Evolutionary conservation across 1,140 invertebrate genomes (phyloP), one percentile per base, ranked within the genome.

Genomic region (Calliopsis andreniformis): DNA sequence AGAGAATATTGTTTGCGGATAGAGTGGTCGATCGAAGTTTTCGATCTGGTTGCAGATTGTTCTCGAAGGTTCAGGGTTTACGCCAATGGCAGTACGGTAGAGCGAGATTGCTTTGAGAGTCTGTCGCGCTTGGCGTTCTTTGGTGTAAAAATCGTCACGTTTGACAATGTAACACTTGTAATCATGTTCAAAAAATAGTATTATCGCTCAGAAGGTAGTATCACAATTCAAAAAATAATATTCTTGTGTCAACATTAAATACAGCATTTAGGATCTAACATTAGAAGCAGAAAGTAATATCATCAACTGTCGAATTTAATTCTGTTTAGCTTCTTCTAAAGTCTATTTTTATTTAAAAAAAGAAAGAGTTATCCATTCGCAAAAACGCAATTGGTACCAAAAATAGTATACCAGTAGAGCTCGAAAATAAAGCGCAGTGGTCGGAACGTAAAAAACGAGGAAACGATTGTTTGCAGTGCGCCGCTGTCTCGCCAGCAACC

Each of bases 21-120:
- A 39, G 35, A 3, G 3, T 39, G 35, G 35, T 45, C 12, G 4
- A 7, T 10, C 16, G 20, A 43, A 3, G 39, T 2, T 43, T 62
- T 7, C n/a, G 16, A 18, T 0, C 25, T 16, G 28, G 8, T n/a
- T 25, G 30, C 32, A 1, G 55, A 56, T 56, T 16, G 3, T 35
- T 56, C 55, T n/a, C 6, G 18, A 30, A 32, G 18, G 1, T 8
- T n/a, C n/a, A n/a, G n/a, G 18, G 30, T 28, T 1, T 53, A 28
- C 55, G 30, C 30, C 30, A 35, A 16, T n/a, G 55, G 25, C 32
- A n/a, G 6, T 59, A 59, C 56, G 56, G 56, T 59, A 14, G 32
- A 59, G 10, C 56, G 56, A 59, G 56, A 25, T 42, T 30, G 42
- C 25, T 45, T 63, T 30, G 42, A 63, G 43, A 63, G 25, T 63